phyloP scores from a whole-genome alignment of 2,888 invertebrate genomes.

The Busseola fusca region DNA sequence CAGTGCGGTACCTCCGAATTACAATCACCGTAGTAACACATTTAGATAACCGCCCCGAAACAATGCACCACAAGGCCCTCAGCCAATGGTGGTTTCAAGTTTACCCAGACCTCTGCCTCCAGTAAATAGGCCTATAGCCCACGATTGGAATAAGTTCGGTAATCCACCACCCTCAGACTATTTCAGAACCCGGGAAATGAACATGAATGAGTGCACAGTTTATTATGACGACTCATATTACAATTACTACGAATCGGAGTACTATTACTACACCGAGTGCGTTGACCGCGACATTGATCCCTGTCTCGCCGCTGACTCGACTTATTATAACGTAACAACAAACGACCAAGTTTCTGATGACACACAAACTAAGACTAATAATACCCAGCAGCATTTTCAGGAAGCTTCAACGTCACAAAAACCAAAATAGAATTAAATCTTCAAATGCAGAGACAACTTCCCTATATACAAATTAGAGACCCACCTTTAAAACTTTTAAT shows the following conservation, averaged over 20 bases:
- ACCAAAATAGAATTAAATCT: background rate
- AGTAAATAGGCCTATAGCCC: too few relatives aligned
- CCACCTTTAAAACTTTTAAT: constrained; percentile 12
- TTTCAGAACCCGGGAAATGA: background rate
- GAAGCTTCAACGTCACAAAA: background rate
- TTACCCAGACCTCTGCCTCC: too few relatives aligned
- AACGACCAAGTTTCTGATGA: too few relatives aligned
- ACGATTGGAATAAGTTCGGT: background rate
- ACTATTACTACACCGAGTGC: background rate
- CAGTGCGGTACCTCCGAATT: background rate
- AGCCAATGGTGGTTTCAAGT: background rate
- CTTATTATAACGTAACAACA: too few relatives aligned
- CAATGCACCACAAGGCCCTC: too few relatives aligned
- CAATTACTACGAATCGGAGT: constrained; percentile 1
- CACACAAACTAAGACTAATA: background rate
- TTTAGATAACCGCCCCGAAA: background rate
- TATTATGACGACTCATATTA: constrained; percentile 3
- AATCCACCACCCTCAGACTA: background rate
- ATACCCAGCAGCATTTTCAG: constrained; percentile 1
- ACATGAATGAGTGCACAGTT: constrained; percentile 1
- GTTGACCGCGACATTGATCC: background rate
- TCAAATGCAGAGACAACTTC: background rate
- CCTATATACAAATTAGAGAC: background rate
- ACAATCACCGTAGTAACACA: constrained; percentile 5
- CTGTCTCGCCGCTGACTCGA: too few relatives aligned